Evolutionary conservation across 2,797 vertebrate genomes (phyloP).

Genomic region (Ataeniobius toweri): DNA sequence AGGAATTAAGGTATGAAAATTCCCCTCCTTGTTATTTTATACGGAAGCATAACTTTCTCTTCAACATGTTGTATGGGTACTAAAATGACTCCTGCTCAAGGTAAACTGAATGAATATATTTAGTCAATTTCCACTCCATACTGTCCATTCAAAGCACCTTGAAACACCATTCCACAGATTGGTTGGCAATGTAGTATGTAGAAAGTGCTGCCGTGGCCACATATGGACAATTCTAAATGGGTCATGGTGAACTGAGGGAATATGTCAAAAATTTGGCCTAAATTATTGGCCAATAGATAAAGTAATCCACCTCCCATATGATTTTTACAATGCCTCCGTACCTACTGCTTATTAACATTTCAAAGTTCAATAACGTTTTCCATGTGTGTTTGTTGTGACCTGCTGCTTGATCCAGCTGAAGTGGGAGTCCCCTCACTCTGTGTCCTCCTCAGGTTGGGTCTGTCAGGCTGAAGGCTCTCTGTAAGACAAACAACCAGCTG

Average conservation of each 20-base stretch:
- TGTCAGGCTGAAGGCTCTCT: slow-evolving; percentile 76
- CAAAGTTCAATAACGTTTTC: neutral
- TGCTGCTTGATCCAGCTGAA: slow-evolving; percentile 55
- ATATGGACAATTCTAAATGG: too few species aligned
- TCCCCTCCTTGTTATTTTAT: neutral
- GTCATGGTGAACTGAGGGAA: too few species aligned
- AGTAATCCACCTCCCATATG: neutral
- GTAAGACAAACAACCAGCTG: slow-evolving; percentile 26
- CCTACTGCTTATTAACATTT: neutral
- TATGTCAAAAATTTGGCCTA: neutral
- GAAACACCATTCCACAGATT: too few species aligned
- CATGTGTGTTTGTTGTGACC: slow-evolving; percentile 51
- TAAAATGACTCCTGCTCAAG: too few species aligned
- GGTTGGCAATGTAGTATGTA: too few species aligned
- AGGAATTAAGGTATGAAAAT: too few species aligned
- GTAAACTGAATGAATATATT: too few species aligned
- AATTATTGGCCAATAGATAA: neutral
- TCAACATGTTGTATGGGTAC: neutral
- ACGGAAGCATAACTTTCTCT: neutral
- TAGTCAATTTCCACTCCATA: too few species aligned
- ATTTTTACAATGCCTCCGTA: neutral
- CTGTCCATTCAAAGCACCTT: too few species aligned
- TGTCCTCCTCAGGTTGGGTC: slow-evolving; percentile 74
- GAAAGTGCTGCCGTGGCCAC: too few species aligned
- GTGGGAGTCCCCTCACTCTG: slow-evolving; percentile 77